phyloP scores from a whole-genome alignment of 2,113 vertebrate species.

The Oriolus oriolus region DNA sequence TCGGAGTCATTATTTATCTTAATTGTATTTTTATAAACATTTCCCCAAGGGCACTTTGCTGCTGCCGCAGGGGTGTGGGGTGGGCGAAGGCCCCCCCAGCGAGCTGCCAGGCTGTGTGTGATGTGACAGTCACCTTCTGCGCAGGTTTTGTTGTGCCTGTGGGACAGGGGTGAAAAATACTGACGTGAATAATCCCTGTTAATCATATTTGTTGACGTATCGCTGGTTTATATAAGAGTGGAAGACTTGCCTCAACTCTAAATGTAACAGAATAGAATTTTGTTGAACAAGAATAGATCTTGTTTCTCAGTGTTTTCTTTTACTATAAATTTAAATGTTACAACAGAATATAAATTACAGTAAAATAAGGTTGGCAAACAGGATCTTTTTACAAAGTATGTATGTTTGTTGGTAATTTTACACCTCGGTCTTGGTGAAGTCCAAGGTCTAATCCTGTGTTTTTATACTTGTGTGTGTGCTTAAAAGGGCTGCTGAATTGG shows the following conservation, averaged over 20 bases:
- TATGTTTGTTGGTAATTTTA: conserved; percentile 9
- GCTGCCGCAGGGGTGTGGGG: background rate
- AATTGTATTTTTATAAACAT: background rate
- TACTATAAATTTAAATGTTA: conserved; percentile 31
- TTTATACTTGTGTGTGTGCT: conserved; percentile 2
- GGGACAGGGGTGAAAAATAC: background rate
- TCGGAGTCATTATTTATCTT: background rate
- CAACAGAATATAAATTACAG: conserved; percentile 56
- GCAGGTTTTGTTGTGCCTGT: background rate
- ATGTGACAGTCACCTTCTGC: conserved; percentile 30
- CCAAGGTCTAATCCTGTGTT: conserved; percentile 36
- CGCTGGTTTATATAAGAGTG: background rate
- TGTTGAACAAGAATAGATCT: conserved; percentile 27
- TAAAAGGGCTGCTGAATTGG: conserved; percentile 47
- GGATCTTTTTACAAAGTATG: conserved; percentile 27
- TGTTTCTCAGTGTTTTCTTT: conserved; percentile 44
- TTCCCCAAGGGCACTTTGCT: background rate
- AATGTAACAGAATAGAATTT: background rate
- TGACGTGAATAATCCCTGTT: background rate
- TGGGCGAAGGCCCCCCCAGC: background rate
- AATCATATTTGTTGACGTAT: background rate
- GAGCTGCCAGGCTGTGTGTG: background rate
- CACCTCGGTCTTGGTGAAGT: background rate
- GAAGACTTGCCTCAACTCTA: background rate
- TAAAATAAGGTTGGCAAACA: conserved; percentile 34